Base-by-base conservation (phyloP, 2,797 vertebrate genomes). In the Epinephelus awoara region DNA sequence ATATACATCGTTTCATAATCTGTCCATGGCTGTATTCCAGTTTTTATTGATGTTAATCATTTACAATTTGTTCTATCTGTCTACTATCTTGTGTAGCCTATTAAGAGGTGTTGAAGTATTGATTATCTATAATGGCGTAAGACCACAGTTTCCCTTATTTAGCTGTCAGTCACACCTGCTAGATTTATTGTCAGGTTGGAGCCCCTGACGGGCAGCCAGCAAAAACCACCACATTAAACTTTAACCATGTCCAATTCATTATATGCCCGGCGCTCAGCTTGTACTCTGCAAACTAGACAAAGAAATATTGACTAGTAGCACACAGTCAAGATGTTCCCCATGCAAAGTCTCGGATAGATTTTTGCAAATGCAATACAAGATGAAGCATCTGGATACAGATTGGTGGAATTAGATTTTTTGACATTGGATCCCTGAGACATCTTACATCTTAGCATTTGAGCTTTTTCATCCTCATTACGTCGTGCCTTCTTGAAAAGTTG, bases 211-310 rank as follows among this genome's bases (percentile, higher is more conserved):
- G 21, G 21, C 49, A 47, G 40, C 14, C 5, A 68, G 44, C 67
- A 69, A 73, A 79, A 77, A 40, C 4, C 46, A 72, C 65, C 6
- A 14, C 42, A 85, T 87, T 73, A 80, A 90, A 72, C 38, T 51
- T 65, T 67, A 63, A 84, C 57, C 14, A 67, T 23, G 65, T 51
- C 54, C 27, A 44, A 18, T 67, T 73, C 65, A 65, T 75, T 67
- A 44, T 9, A 3, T 21, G 18, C 5, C 17, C n/a, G 21, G 15
- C 44, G 44, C 40, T 50, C 7, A 11, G 14, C 56, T 34, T 46
- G 19, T 13, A 27, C 9, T 3, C 3, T 50, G 42, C 40, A 47
- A 65, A 58, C 23, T 2, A 46, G 15, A 63, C 21, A 59, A 23
- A 52, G 15, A 49, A 47, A 42, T 56, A 52, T 64, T 23, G 4